Evolutionary conservation across 2,888 invertebrate species (phyloP).

Genomic region (Ophioninae sp.): DNA sequence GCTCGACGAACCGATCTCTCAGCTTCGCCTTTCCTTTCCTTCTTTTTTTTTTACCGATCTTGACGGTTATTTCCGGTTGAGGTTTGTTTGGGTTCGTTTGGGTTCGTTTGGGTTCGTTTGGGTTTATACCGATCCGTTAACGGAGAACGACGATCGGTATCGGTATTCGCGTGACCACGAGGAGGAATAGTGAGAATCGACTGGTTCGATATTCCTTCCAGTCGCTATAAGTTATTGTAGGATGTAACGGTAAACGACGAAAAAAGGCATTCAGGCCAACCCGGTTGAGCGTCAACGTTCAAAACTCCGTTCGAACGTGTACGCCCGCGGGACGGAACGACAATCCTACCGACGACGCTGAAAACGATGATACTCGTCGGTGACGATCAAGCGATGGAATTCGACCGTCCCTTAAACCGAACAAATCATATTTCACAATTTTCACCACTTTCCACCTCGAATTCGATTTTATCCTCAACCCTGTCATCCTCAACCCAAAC

Average conservation of each 20-base stretch:
- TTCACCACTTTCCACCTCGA: background rate
- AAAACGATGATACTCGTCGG: constrained; percentile 43
- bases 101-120: too few relatives aligned
- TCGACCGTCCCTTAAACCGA: constrained; percentile 42
- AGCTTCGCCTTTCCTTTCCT: background rate
- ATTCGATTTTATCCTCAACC: too few relatives aligned
- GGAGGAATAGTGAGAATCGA: constrained; percentile 48
- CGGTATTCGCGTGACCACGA: constrained; percentile 43
- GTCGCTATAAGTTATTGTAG: constrained; percentile 70
- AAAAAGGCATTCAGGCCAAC: constrained; percentile 77
- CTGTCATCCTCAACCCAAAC: too few relatives aligned
- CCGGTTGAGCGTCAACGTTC: constrained; percentile 45
- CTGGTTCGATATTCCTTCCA: constrained; percentile 56
- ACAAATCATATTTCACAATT: background rate
- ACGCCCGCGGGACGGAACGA: constrained; percentile 28
- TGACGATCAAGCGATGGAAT: constrained; percentile 38
- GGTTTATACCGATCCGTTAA: too few relatives aligned
- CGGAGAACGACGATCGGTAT: too few relatives aligned
- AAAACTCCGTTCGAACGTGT: constrained; percentile 39
- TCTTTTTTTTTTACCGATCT: background rate
- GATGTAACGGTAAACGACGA: constrained; percentile 76
- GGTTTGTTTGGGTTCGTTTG: too few relatives aligned
- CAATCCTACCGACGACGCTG: constrained; percentile 42
- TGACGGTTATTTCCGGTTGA: background rate
- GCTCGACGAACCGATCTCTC: background rate